A percentile compares a stretch with the other conserved stretches of the same genome.
These are phyloP conservation scores for Limonius californicus DNA, from an alignment of 1,140 invertebrate genomes.

Conservation along the genomic window DNA sequence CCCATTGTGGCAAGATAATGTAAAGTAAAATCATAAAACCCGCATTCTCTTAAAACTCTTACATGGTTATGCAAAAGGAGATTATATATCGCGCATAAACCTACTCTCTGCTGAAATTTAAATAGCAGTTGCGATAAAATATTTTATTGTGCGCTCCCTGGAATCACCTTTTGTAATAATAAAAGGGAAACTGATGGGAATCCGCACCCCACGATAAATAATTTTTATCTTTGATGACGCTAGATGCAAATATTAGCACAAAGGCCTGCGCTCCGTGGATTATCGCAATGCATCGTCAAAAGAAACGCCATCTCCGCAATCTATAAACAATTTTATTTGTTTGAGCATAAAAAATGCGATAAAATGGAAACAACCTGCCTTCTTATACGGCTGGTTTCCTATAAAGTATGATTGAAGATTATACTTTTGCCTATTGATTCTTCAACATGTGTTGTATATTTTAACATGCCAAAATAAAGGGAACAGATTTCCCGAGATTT, in stretches of 20 bases:
- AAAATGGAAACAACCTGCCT: constrained; percentile 14
- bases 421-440: constrained; percentile 16
- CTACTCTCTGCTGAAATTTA: constrained; percentile 15
- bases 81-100: constrained; percentile 17
- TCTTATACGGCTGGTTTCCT: background rate
- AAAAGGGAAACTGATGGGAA: constrained; percentile 21
- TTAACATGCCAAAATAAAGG: too few relatives aligned
- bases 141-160: constrained; percentile 24
- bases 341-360: constrained; percentile 21
- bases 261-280: background rate
- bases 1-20: background rate
- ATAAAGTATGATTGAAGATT: constrained; percentile 18
- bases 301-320: constrained; percentile 1
- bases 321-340: constrained; percentile 24
- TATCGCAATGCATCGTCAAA: constrained; percentile 10
- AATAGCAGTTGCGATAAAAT: constrained; percentile 25
- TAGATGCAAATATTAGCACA: constrained; percentile 28
- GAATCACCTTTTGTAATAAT: constrained; percentile 24
- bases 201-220: constrained; percentile 21
- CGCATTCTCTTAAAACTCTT: constrained; percentile 4
- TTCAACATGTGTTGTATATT: too few relatives aligned
- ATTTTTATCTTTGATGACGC: constrained; percentile 27
- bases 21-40: background rate
- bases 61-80: constrained; percentile 11
- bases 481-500: too few relatives aligned